phyloP scores from a whole-genome alignment of 2,113 vertebrate species.

The human (Homo sapiens) region GRCh38 chr18:73846501-73847000 shows the following conservation, averaged over 20 bases:
- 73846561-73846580: accelerated
- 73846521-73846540: accelerated
- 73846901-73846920: not conserved
- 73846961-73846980: not conserved
- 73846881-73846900: not conserved
- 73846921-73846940: not conserved
- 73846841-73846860: not conserved
- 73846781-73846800: no score
- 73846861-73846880: not conserved
- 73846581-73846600: not conserved
- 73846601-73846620: not conserved
- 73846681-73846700: not conserved
- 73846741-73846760: not conserved
- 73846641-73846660: not conserved
- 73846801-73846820: not conserved
- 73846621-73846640: not conserved
- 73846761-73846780: not conserved
- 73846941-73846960: not conserved
- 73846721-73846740: not conserved
- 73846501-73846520: not conserved
- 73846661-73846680: not conserved
- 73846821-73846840: not conserved
- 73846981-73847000: not conserved
- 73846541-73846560: accelerated
- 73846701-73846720: not conserved